Evolutionary conservation across 2,113 vertebrate genomes (phyloP), one percentile per base, ranked within the genome.

Genomic region (Catharus minimus): DNA sequence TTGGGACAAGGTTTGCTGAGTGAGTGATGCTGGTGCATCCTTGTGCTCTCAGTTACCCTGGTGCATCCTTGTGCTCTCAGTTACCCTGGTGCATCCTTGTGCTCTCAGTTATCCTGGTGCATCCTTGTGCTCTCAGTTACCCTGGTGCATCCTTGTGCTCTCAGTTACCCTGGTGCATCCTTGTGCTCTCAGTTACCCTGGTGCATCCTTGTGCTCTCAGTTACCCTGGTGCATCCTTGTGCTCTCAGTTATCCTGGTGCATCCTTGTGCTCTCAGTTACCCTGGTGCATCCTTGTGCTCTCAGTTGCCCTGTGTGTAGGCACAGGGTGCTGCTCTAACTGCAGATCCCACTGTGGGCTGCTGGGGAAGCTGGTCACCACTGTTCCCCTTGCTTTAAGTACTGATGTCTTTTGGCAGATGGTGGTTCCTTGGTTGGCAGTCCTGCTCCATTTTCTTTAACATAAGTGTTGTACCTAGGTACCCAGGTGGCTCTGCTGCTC

Each of bases 221-320:
- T n/a, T n/a, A n/a, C n/a, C n/a, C n/a, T n/a, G n/a, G n/a, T n/a
- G n/a, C n/a, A n/a, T n/a, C n/a, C n/a, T n/a, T n/a, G n/a, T n/a
- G n/a, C n/a, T n/a, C n/a, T n/a, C n/a, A n/a, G n/a, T n/a, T n/a
- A n/a, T n/a, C n/a, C n/a, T n/a, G n/a, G n/a, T n/a, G n/a, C n/a
- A n/a, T n/a, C n/a, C n/a, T n/a, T n/a, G n/a, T n/a, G n/a, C n/a
- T n/a, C n/a, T n/a, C n/a, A n/a, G n/a, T n/a, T n/a, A n/a, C n/a
- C n/a, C n/a, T n/a, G n/a, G n/a, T 0, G 1, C 21, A n/a, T n/a
- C n/a, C n/a, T 26, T 41, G n/a, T 30, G 57, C 57, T 72, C 3
- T 22, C 18, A 17, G 15, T 53, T 55, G 6, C 28, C 1, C 2
- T 65, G 53, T 30, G 36, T 5, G 14, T 7, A 21, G 39, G 36